These are phyloP conservation scores for Pilophorus perplexus DNA, from an alignment of 2,888 invertebrate genomes.

Conservation along the genomic window DNA sequence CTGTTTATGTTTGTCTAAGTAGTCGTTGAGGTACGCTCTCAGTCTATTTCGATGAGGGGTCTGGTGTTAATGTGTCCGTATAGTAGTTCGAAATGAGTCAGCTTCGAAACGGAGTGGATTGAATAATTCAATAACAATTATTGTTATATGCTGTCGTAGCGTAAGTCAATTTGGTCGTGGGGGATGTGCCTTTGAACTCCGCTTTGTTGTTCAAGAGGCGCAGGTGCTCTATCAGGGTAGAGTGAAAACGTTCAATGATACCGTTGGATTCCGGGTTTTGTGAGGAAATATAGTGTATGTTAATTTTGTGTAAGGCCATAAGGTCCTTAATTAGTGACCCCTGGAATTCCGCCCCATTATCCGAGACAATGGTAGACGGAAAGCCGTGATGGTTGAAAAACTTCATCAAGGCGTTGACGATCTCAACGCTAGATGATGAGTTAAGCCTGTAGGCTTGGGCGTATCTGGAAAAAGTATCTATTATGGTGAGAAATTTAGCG, in stretches of 20 bases:
- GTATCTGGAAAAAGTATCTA: constrained; percentile 45
- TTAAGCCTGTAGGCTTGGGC: constrained; percentile 37
- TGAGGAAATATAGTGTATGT: constrained; percentile 26
- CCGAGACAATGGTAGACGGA: constrained; percentile 25
- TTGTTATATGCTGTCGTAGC: constrained; percentile 24
- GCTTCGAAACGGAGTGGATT: constrained; percentile 23
- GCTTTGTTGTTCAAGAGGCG: constrained; percentile 12
- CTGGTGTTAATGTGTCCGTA: not conserved
- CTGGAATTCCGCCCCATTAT: constrained; percentile 39
- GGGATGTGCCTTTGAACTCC: not conserved
- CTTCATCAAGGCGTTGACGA: constrained; percentile 2
- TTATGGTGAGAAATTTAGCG: constrained; percentile 42
- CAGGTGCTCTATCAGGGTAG: constrained; percentile 31
- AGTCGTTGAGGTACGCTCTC: constrained; percentile 1
- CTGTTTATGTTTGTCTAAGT: constrained; percentile 5
- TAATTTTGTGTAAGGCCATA: constrained; percentile 2
- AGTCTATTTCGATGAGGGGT: constrained; percentile 1
- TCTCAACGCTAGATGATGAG: constrained; percentile 8
- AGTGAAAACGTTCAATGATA: constrained; percentile 30
- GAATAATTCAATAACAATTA: too few relatives aligned
- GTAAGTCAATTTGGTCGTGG: constrained; percentile 1
- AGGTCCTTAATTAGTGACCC: constrained; percentile 26
- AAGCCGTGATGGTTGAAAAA: constrained; percentile 31
- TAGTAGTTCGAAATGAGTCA: constrained; percentile 19
- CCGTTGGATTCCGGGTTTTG: constrained; percentile 38